Base-by-base conservation (phyloP, 2,113 vertebrate genomes). In the Cavia porcellus region DNA sequence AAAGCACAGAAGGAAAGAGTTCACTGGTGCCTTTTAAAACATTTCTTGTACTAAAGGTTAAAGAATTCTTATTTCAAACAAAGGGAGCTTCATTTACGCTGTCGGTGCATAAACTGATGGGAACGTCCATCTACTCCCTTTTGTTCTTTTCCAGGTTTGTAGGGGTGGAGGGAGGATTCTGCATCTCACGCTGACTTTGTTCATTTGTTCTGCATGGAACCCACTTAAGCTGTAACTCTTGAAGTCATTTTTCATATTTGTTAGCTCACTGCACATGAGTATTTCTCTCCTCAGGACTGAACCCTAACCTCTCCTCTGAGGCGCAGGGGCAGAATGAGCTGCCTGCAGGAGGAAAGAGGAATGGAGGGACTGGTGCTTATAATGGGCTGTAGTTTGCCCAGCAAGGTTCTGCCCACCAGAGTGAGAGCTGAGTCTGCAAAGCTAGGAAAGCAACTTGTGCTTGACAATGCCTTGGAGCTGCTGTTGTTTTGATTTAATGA, bases 1-100 rank as follows among this genome's bases (percentile, higher is more conserved):
- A 93, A 95, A 97, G 96, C 0, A 96, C 19, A 50, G 80, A 61
- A 95, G 47, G 62, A 97, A 97, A 92, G 61, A 96, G 62, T 74
- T 96, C 50, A 19, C 25, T 45, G 86, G 38, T 64, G 22, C 57
- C 80, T 97, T 0, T 1, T 89, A 45, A 95, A 97, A 64, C 1
- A 72, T 8, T 87, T 30, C 50, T 83, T 74, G 6, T 66, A 89
- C 25, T 38, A 95, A 97, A 97, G 93, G 35, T 86, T 47, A 86
- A 95, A 90, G 93, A 97, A 74, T 20, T 80, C 1, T 28, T 81
- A 86, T 3, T 85, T 79, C 47, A 84, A 15, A n/a, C 11, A 80
- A 96, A 96, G 92, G 13, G 12, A 90, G 19, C 15, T 47, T 75
- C 88, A 88, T 88, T 87, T 15, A 47, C n/a, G 57, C 68, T 15